These are phyloP conservation scores for Stenodema calcarata DNA, from an alignment of 2,888 invertebrate species.

Conservation along the genomic window DNA sequence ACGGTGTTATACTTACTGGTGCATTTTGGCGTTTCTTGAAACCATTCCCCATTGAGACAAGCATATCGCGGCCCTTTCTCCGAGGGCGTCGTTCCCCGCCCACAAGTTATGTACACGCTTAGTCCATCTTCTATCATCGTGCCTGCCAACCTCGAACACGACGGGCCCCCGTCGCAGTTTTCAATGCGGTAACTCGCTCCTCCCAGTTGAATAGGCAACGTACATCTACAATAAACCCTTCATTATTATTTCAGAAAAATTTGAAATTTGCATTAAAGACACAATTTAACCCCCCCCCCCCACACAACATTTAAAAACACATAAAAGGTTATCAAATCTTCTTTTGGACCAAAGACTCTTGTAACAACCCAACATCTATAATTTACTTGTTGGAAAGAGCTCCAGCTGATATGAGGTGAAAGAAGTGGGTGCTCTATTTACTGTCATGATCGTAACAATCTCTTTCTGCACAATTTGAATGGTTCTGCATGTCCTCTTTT, in stretches of 20 bases:
- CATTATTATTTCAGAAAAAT: not conserved
- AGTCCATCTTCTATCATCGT: not conserved
- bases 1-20: not conserved
- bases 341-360: no score
- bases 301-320: no score
- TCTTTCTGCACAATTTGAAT: no score
- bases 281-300: not conserved
- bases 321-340: no score
- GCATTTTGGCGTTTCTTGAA: slow-evolving; percentile 8
- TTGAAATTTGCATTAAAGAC: not conserved
- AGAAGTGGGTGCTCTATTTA: no score
- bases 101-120: slow-evolving; percentile 14
- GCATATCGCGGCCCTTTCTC: slow-evolving; percentile 19
- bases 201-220: slow-evolving; percentile 19
- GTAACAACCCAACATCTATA: no score
- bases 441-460: no score
- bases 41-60: slow-evolving; percentile 29
- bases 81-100: not conserved
- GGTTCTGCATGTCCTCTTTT: no score
- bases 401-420: no score
- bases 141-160: not conserved
- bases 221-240: not conserved
- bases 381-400: no score
- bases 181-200: slow-evolving; percentile 25
- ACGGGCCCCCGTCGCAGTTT: not conserved